Evolutionary conservation across 2,113 vertebrate species (phyloP).

Genomic region (Microtus ochrogaster): DNA sequence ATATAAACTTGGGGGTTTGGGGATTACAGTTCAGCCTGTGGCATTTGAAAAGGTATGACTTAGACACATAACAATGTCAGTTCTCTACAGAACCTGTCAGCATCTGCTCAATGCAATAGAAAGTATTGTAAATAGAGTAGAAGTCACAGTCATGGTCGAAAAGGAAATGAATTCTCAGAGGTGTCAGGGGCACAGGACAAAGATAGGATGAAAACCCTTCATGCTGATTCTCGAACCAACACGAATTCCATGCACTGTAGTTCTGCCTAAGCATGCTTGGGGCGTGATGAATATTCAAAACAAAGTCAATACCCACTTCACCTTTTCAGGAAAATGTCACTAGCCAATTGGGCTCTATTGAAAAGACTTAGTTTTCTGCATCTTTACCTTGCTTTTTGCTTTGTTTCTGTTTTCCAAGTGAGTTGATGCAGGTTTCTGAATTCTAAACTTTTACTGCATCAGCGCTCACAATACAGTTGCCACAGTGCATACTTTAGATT

Average conservation of each 20-base stretch:
- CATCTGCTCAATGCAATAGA: neutral
- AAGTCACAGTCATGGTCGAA: neutral
- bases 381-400: neutral
- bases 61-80: neutral
- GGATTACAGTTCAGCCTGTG: neutral
- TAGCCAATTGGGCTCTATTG: neutral
- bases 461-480: neutral
- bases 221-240: neutral
- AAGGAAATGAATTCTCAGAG: conserved; percentile 26
- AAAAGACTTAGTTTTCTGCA: neutral
- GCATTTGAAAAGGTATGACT: neutral
- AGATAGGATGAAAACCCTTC: conserved; percentile 3
- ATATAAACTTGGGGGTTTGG: neutral
- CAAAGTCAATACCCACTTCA: conserved; percentile 68
- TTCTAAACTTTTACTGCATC: neutral
- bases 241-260: neutral
- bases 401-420: neutral
- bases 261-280: conserved; percentile 7
- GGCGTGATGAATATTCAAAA: conserved; percentile 39
- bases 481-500: neutral
- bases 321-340: conserved; percentile 39
- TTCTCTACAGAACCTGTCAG: neutral
- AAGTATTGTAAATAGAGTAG: neutral
- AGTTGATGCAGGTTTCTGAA: neutral
- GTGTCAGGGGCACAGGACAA: neutral